A percentile compares a stretch with the other conserved stretches of the same genome.
phyloP scores from a whole-genome alignment of 2,888 invertebrate species.

The Deladenus siricidicola region DNA sequence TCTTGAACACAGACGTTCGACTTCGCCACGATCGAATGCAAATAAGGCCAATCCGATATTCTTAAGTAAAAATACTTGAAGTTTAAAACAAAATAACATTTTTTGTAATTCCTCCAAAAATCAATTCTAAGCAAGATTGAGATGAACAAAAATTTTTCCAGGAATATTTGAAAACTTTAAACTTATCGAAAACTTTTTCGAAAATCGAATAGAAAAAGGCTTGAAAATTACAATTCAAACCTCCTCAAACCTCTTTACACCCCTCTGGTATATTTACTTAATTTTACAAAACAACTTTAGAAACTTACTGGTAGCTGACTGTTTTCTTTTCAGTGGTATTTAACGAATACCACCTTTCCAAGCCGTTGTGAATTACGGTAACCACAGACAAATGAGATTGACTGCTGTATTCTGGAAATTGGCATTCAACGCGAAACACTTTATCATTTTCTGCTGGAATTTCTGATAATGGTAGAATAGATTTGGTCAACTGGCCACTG shows the following conservation, averaged over 20 bases:
- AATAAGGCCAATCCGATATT: constrained; percentile 18
- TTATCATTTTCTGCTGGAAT: constrained; percentile 8
- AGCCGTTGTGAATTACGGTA: constrained; percentile 22
- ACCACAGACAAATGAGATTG: constrained; percentile 19
- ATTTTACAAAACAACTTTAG: neutral
- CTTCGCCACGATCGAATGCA: constrained; percentile 17
- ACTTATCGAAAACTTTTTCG: no score
- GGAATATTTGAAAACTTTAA: no score
- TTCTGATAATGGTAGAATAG: constrained; percentile 16
- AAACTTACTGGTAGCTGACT: constrained; percentile 25
- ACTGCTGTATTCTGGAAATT: neutral
- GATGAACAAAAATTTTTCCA: neutral
- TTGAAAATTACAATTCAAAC: no score
- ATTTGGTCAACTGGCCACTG: constrained; percentile 11
- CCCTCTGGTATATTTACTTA: neutral
- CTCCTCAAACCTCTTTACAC: no score
- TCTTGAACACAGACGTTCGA: constrained; percentile 23
- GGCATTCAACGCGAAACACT: constrained; percentile 21
- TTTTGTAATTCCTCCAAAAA: no score
- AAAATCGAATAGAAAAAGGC: no score
- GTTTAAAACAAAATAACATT: neutral
- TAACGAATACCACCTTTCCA: constrained; percentile 25
- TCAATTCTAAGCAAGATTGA: no score
- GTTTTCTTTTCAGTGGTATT: constrained; percentile 15
- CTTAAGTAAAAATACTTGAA: constrained; percentile 5